Evolutionary conservation across 2,113 vertebrate species (phyloP).

Genomic region (Chrysochloris asiatica): DNA sequence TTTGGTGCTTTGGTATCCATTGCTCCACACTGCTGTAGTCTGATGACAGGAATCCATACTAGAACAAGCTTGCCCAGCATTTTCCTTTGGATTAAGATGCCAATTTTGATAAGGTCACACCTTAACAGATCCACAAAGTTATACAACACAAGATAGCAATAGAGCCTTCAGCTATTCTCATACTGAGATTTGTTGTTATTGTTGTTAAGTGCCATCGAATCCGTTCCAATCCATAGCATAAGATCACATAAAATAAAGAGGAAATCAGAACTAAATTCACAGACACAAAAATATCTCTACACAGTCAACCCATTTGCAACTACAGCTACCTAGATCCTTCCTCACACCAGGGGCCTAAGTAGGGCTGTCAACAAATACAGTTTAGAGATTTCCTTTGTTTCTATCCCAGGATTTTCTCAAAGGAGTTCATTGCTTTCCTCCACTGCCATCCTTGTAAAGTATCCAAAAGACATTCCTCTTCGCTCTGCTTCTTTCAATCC

Average conservation of each 20-base stretch:
- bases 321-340: background rate
- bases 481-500: conserved; percentile 20
- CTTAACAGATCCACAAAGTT: conserved; percentile 83
- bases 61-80: conserved; percentile 83
- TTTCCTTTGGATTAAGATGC: conserved; percentile 84
- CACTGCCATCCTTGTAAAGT: background rate
- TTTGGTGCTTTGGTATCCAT: conserved; percentile 55
- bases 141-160: conserved; percentile 80
- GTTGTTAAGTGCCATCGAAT: too few species aligned
- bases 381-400: background rate
- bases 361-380: background rate
- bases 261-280: conserved; percentile 62
- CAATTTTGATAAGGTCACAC: conserved; percentile 86
- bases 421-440: background rate
- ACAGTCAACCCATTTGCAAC: conserved; percentile 61
- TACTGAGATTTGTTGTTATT: too few species aligned
- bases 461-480: background rate
- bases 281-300: conserved; percentile 62
- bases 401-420: background rate
- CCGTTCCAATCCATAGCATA: too few species aligned
- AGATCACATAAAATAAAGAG: conserved; percentile 71
- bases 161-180: conserved; percentile 82
- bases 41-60: conserved; percentile 81
- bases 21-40: conserved; percentile 78
- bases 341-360: background rate